phyloP scores from a whole-genome alignment of 2,113 vertebrate species.

The Geococcyx californianus region DNA sequence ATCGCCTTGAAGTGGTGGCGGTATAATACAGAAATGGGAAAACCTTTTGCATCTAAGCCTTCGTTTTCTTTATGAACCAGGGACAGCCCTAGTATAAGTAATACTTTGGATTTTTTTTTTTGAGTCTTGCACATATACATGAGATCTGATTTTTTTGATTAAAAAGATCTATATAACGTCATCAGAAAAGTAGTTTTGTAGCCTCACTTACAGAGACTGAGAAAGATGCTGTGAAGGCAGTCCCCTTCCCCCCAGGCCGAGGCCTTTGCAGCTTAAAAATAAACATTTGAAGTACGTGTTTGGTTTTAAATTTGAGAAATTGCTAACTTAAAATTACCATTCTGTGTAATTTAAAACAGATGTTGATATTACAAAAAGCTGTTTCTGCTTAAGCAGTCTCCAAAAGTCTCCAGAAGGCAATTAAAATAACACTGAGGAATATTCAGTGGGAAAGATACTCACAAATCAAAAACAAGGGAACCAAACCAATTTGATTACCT shows the following conservation, averaged over 20 bases:
- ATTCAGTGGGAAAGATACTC: background rate
- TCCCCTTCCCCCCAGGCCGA: background rate
- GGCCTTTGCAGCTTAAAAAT: background rate
- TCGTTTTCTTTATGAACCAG: background rate
- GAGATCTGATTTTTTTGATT: background rate
- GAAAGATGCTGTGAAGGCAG: background rate
- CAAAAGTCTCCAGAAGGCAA: background rate
- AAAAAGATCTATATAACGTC: background rate
- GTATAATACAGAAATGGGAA: background rate
- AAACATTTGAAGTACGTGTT: background rate
- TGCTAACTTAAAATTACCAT: background rate
- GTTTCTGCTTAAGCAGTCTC: background rate
- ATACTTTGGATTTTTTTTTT: background rate
- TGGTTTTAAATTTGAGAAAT: slow-evolving; percentile 16
- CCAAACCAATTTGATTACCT: background rate
- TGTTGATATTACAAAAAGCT: background rate
- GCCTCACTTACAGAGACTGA: background rate
- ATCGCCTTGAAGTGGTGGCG: background rate
- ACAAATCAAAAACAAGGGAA: background rate
- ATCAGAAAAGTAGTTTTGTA: background rate
- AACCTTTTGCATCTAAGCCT: background rate
- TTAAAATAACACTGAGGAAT: background rate
- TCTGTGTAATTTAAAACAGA: background rate
- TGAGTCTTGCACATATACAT: background rate
- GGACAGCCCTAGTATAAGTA: background rate